Evolutionary conservation across 2,797 vertebrate genomes (phyloP), one percentile per base, ranked within the genome.

Genomic region (Phataginus tetradactyla): DNA sequence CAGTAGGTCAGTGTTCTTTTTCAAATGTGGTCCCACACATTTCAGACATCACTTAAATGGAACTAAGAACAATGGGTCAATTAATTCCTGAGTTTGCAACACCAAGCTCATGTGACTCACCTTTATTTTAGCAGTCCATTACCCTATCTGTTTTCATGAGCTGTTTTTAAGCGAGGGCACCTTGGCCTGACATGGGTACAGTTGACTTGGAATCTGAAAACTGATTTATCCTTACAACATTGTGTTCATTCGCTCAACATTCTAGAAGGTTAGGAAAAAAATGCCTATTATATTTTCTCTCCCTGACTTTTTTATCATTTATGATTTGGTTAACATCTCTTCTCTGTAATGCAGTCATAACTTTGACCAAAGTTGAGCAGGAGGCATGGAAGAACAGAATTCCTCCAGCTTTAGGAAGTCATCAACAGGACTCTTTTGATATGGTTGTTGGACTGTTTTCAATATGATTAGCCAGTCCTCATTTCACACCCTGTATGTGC

Each of bases 161-260:
- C 51, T 88, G 34, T 81, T 97, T 90, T 89, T 49, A 83, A 94
- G 27, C 34, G 53, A 55, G 49, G 57, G 3, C 10, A 49, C 21
- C 37, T 63, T 69, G 53, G 42, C 27, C 53, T 75, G 61, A 14
- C 27, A n/a, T 64, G 71, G 27, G 27, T 71, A 37, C 42, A 39
- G 8, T 27, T 93, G 64, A n/a, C 68, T 89, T 34, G 32, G 64
- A 84, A 66, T 80, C 37, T 72, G 27, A 96, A 92, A 75, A 72
- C 37, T 96, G 80, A 85, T 68, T 94, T 91, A 66, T 79, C 37
- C 55, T 64, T 72, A 37, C 17, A 68, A 77, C 57, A n/a, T 61
- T 45, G 45, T 85, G 61, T 2, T 87, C 66, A 68, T 68, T 95
- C 61, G 84, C 34, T 51, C 39, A 66, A 39, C 68, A 90, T 90